These are phyloP conservation scores for Micoletzkya japonica DNA, from an alignment of 2,888 invertebrate genomes.

Conservation along the genomic window DNA sequence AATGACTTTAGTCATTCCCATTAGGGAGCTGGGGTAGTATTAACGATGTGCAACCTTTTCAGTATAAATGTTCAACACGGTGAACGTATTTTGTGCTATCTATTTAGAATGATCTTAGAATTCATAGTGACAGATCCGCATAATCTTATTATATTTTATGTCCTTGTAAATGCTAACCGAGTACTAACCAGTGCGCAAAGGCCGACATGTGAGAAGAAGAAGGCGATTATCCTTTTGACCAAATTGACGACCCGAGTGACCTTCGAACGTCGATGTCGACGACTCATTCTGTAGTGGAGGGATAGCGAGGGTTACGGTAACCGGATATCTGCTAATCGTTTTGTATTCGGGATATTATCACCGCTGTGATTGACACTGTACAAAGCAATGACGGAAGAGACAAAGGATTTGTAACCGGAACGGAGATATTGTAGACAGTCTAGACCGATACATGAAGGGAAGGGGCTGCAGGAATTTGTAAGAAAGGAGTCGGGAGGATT, in stretches of 20 bases:
- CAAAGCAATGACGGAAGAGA: no score
- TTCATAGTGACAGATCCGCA: no score
- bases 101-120: no score
- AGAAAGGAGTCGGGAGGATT: not conserved
- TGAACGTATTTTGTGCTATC: no score
- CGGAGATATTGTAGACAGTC: not conserved
- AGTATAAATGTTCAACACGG: no score
- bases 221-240: conserved; percentile 63
- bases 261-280: conserved; percentile 56
- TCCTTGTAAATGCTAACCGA: no score
- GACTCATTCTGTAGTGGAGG: conserved; percentile 36
- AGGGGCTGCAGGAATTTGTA: not conserved
- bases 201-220: conserved; percentile 64
- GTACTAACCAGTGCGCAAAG: conserved; percentile 72
- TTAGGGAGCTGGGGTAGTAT: no score
- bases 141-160: no score
- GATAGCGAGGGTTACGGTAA: not conserved
- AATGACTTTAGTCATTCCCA: no score
- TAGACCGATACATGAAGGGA: not conserved
- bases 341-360: not conserved
- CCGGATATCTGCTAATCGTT: not conserved
- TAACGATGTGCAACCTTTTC: no score
- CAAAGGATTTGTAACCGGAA: not conserved
- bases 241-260: conserved; percentile 60
- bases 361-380: not conserved